Evolutionary conservation across 2,888 invertebrate genomes (phyloP), one percentile per base, ranked within the genome.

Genomic region (Lepidocyrtoides sp.): DNA sequence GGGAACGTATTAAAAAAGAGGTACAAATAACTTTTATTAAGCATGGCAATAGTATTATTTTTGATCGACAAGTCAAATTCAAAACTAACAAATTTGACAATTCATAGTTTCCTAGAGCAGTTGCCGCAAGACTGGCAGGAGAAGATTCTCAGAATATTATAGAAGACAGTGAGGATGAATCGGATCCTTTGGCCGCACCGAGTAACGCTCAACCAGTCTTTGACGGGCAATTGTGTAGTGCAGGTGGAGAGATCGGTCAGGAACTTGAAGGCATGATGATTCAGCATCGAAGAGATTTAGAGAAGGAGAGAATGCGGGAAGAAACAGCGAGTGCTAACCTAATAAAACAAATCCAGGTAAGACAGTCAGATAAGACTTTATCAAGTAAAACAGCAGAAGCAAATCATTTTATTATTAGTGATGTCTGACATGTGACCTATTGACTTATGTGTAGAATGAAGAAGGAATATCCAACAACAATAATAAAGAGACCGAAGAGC

Each of bases 191-290:
- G 14, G 14, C 36, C n/a, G 20, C 14, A 20, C 23, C 32, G 14
- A 36, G 4, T n/a, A n/a, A n/a, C n/a, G 8, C 0, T 14, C 75
- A 4, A 48, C 7, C 23, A 7, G 60, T 23, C 12, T 79, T 60
- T 1, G 92, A 92, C 94, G 95, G 93, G 94, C 95, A 95, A 79
- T 93, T 96, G 92, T 96, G 97, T 95, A 94, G 95, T 0, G 96
- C 96, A 88, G 97, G 97, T 84, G 97, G 97, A 69, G 97, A 97
- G 95, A 97, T 98, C 93, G 96, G 97, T 92, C 96, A 96, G 93
- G 98, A 98, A 95, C 97, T 97, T 96, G 97, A 97, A 95, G 96
- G 96, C 93, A 96, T 97, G 95, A 88, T 91, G 95, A 29, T 93
- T 26, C 63, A 89, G 60, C 93, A 93, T 89, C 29, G 86, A 20